A percentile compares a stretch with the other conserved stretches of the same genome.
These are phyloP conservation scores for Antigone vipio DNA, from an alignment of 2,113 vertebrate species.

Conservation along the genomic window DNA sequence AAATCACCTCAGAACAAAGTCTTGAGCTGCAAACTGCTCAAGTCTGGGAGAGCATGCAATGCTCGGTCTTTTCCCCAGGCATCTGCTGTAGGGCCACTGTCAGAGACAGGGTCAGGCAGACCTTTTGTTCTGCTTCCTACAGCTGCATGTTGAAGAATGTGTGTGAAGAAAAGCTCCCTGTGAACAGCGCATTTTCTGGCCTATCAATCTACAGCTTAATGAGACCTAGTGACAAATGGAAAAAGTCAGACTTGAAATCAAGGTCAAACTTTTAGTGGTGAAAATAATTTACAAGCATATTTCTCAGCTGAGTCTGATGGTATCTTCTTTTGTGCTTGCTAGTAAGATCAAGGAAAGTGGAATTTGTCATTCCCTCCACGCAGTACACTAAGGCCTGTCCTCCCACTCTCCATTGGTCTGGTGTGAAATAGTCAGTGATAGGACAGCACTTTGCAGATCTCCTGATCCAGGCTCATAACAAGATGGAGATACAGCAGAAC, in stretches of 20 bases:
- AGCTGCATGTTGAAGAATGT: neutral
- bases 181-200: neutral
- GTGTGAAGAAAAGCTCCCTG: neutral
- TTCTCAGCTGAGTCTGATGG: neutral
- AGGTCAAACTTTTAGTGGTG: neutral
- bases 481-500: neutral
- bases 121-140: neutral
- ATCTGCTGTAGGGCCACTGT: neutral
- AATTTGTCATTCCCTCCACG: neutral
- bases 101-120: neutral
- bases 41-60: neutral
- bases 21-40: neutral
- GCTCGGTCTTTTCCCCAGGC: neutral
- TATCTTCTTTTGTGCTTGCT: neutral
- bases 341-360: neutral
- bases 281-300: neutral
- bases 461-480: neutral
- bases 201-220: neutral
- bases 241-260: neutral
- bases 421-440: neutral
- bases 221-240: neutral
- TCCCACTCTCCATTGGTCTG: fast-evolving
- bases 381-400: neutral
- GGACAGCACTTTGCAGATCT: neutral
- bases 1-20: neutral